phyloP scores from a whole-genome alignment of 1,140 invertebrate species.

The Lordiphosa clarofinis region DNA sequence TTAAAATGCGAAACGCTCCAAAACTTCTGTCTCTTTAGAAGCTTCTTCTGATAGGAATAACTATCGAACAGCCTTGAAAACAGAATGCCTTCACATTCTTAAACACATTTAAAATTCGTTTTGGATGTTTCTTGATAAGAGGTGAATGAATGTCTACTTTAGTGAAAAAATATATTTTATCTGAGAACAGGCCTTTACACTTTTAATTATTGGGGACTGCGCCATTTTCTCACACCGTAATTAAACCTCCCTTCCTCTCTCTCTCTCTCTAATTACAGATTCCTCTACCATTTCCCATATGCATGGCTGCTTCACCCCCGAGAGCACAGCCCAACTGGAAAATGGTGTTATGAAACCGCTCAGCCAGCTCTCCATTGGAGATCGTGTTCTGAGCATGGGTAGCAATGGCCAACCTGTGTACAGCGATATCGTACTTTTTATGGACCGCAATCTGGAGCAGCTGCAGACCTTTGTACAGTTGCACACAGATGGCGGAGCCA shows the following conservation, averaged over 20 bases:
- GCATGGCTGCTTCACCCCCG: conserved; percentile 90
- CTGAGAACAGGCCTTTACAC: no score
- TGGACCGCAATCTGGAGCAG: conserved; percentile 88
- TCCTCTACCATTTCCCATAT: conserved; percentile 90
- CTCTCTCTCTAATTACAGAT: conserved; percentile 85
- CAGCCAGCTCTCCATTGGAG: conserved; percentile 87
- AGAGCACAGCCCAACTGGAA: conserved; percentile 83
- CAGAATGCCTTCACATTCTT: no score
- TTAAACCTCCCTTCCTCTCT: not conserved
- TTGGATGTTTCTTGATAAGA: no score
- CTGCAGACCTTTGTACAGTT: conserved; percentile 87
- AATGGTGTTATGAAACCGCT: conserved; percentile 83
- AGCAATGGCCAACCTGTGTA: conserved; percentile 85
- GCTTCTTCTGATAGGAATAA: no score
- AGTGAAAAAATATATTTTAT: no score
- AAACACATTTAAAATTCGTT: no score
- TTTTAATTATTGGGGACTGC: not conserved
- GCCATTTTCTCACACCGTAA: conserved; percentile 1
- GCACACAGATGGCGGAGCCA: conserved; percentile 84
- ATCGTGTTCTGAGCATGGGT: conserved; percentile 89
- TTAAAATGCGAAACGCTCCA: no score
- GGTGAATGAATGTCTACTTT: no score
- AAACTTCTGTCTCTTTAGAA: no score
- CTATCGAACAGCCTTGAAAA: no score
- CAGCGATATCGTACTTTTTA: conserved; percentile 93